Evolutionary conservation across 2,888 invertebrate species (phyloP).

Genomic region (Lamellibrachia columna): DNA sequence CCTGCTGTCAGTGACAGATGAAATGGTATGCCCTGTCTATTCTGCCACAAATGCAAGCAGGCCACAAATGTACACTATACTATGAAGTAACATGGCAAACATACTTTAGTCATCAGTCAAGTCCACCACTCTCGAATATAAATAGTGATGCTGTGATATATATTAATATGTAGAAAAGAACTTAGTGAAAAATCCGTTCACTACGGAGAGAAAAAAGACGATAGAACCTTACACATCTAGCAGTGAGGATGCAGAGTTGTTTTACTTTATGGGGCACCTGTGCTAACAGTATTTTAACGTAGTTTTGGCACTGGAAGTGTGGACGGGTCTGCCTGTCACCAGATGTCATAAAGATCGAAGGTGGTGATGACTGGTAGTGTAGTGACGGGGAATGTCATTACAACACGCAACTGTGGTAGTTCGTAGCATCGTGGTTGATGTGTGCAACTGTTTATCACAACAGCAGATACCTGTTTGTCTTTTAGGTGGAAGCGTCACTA

Average conservation of each 20-base stretch:
- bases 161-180: neutral
- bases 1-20: neutral
- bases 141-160: slow-evolving; percentile 12
- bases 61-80: neutral
- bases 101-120: neutral
- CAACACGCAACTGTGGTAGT: neutral
- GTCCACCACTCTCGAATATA: slow-evolving; percentile 5
- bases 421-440: neutral
- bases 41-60: neutral
- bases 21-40: neutral
- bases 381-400: neutral
- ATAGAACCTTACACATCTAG: neutral
- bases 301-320: slow-evolving; percentile 11
- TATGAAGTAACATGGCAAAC: neutral
- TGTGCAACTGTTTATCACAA: neutral
- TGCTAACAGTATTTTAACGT: slow-evolving; percentile 12
- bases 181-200: neutral
- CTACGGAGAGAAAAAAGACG: neutral
- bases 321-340: slow-evolving; percentile 2
- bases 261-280: neutral
- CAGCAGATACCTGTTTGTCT: neutral
- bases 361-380: neutral
- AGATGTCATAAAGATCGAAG: neutral
- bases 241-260: neutral
- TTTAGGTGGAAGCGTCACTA: neutral